phyloP scores from a whole-genome alignment of 2,888 invertebrate genomes.

The Chrysina gloriosa region DNA sequence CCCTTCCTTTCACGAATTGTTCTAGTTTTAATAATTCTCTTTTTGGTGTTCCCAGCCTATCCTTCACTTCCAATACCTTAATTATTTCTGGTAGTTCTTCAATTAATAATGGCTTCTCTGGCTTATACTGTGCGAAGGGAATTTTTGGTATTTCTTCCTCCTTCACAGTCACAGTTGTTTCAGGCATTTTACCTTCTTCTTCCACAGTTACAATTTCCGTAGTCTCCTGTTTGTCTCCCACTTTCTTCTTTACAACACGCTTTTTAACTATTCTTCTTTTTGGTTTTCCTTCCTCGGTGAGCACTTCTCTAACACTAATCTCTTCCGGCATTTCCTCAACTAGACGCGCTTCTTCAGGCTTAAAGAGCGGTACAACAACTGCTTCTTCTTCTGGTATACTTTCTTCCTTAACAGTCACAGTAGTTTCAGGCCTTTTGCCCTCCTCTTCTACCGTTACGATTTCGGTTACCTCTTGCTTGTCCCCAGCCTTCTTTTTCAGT shows the following conservation, averaged over 20 bases:
- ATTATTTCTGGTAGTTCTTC: conserved; percentile 57
- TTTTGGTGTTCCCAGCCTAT: conserved; percentile 45
- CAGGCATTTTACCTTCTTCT: conserved; percentile 53
- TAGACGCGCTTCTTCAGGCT: conserved; percentile 46
- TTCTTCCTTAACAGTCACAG: conserved; percentile 59
- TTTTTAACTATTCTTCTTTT: conserved; percentile 54
- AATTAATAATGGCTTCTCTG: conserved; percentile 48
- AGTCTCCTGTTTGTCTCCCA: conserved; percentile 61
- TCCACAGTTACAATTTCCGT: conserved; percentile 61
- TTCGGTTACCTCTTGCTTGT: conserved; percentile 57
- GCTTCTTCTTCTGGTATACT: conserved; percentile 45
- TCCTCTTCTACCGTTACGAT: conserved; percentile 64
- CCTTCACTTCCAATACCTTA: conserved; percentile 45
- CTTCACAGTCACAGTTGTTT: conserved; percentile 53
- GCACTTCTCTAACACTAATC: conserved; percentile 57
- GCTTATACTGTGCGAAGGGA: conserved; percentile 53
- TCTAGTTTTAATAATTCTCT: conserved; percentile 52
- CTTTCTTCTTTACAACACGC: conserved; percentile 56
- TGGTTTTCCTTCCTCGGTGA: conserved; percentile 61
- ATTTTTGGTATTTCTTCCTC: conserved; percentile 50
- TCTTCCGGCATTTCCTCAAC: conserved; percentile 61
- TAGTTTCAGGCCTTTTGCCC: conserved; percentile 59
- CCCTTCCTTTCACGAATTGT: conserved; percentile 56
- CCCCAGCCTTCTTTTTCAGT: conserved; percentile 52
- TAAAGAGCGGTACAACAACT: conserved; percentile 51